These are phyloP conservation scores for Drosophila multiciliata DNA, from an alignment of 2,888 invertebrate genomes.

Conservation along the genomic window DNA sequence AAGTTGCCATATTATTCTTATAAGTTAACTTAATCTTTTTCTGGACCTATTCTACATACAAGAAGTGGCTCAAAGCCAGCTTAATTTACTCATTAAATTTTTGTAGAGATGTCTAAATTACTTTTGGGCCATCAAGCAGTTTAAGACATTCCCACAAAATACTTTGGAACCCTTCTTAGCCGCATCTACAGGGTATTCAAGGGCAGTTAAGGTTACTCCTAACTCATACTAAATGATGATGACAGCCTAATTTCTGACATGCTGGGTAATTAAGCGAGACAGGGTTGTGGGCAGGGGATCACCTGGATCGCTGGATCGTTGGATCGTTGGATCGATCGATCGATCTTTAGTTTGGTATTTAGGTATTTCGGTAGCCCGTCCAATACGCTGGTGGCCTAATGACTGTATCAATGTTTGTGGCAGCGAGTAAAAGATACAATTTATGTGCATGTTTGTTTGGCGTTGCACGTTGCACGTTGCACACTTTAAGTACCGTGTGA, in stretches of 20 bases:
- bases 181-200: constrained; percentile 1
- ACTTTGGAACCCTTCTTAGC: constrained; percentile 1
- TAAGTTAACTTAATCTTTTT: not conserved
- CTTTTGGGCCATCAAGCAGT: not conserved
- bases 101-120: constrained; percentile 2
- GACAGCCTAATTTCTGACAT: constrained; percentile 76
- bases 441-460: constrained; percentile 57
- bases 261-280: constrained; percentile 53
- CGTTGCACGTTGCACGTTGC: constrained; percentile 32
- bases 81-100: not conserved
- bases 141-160: constrained; percentile 12
- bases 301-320: constrained; percentile 21
- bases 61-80: not conserved
- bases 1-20: not conserved
- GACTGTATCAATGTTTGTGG: constrained; percentile 67
- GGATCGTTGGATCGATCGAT: constrained; percentile 20
- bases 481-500: constrained; percentile 61
- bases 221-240: constrained; percentile 67
- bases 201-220: constrained; percentile 13
- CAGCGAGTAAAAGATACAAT: constrained; percentile 34
- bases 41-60: not conserved
- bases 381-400: constrained; percentile 66
- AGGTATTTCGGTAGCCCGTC: constrained; percentile 50
- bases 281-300: constrained; percentile 38
- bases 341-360: constrained; percentile 33